Conservation (phyloP, 1,140 invertebrate genomes). For the Lysiphlebus fabarum region DNA sequence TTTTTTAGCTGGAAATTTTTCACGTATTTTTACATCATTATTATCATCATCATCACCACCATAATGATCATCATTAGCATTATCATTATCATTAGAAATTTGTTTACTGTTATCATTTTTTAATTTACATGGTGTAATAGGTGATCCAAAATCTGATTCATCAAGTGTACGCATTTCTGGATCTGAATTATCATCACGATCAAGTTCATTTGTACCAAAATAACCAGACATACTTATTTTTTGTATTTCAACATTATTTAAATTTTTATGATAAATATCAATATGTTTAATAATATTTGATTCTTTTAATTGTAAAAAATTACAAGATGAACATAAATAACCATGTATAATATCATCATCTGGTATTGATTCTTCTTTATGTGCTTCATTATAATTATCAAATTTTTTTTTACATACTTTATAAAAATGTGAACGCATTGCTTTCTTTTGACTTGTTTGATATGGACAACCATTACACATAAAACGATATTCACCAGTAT, state of each 20-base stretch:
- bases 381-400: conserved; percentile 30
- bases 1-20: conserved; percentile 12
- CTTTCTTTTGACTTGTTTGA: conserved; percentile 45
- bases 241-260: conserved; percentile 38
- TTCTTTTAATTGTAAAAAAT: conserved; percentile 64
- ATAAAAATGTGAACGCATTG: conserved; percentile 54
- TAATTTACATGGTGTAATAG: too few relatives aligned
- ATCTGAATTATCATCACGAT: conserved; percentile 5
- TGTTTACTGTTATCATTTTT: conserved; percentile 7
- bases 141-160: too few relatives aligned
- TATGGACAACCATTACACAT: conserved; percentile 60
- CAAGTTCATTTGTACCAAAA: conserved; percentile 12
- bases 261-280: conserved; percentile 53
- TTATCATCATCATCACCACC: conserved; percentile 7
- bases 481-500: conserved; percentile 71
- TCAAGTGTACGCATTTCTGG: not conserved
- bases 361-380: conserved; percentile 37
- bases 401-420: conserved; percentile 38
- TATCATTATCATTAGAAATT: conserved; percentile 12
- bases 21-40: conserved; percentile 6
- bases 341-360: conserved; percentile 53
- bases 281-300: conserved; percentile 62
- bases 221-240: conserved; percentile 56
- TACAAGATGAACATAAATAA: conserved; percentile 65
- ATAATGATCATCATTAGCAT: conserved; percentile 14